These are phyloP conservation scores for Isoperla grammatica DNA, from an alignment of 2,888 invertebrate species.

Conservation along the genomic window DNA sequence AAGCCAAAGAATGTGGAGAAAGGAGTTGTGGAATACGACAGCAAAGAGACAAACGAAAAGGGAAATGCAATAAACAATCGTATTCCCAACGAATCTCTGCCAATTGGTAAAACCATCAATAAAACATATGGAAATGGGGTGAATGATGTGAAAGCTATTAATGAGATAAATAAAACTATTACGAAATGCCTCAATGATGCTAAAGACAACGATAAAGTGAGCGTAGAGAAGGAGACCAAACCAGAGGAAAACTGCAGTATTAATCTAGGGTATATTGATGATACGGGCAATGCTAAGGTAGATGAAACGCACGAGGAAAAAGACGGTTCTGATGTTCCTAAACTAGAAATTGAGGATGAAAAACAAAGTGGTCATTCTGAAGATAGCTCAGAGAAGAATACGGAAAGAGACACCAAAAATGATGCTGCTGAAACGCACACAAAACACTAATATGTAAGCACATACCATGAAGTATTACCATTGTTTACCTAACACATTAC, in stretches of 20 bases:
- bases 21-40: constrained; percentile 30
- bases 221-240: not conserved
- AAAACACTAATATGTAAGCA: too few species aligned
- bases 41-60: not conserved
- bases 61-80: not conserved
- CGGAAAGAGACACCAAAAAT: too few species aligned
- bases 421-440: too few species aligned
- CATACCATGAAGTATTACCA: too few species aligned
- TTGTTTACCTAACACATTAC: too few species aligned
- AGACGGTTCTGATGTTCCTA: too few species aligned
- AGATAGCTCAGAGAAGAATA: too few species aligned
- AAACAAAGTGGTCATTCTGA: too few species aligned
- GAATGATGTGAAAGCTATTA: constrained; percentile 1
- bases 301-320: not conserved
- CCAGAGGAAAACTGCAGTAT: not conserved
- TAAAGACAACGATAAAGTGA: not conserved
- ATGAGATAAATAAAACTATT: not conserved
- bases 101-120: not conserved
- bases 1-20: constrained; percentile 41
- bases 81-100: constrained; percentile 34
- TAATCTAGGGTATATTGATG: constrained; percentile 6
- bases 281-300: not conserved
- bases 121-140: not conserved
- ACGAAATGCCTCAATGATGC: not conserved
- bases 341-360: not conserved